Conservation (phyloP, 2,888 invertebrate genomes). For the Scrobipalpa atriplicella region DNA sequence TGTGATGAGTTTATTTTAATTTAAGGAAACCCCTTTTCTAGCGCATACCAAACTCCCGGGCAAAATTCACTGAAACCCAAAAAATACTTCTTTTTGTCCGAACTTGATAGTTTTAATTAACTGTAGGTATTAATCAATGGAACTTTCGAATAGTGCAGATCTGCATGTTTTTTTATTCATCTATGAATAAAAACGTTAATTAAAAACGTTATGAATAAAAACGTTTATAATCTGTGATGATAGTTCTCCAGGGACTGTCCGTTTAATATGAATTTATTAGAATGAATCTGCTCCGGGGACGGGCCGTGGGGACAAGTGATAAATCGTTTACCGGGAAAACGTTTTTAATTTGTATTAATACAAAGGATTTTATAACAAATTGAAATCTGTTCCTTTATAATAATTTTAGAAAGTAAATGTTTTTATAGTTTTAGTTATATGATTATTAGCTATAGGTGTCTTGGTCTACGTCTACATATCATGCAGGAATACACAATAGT, state of each 20-base stretch:
- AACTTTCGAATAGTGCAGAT: background rate
- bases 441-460: background rate
- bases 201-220: slow-evolving; percentile 8
- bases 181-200: slow-evolving; percentile 7
- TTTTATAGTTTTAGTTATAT: background rate
- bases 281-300: slow-evolving; percentile 9
- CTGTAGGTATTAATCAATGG: no score
- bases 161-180: no score
- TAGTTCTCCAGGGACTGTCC: background rate
- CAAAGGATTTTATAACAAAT: background rate
- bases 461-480: no score
- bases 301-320: background rate
- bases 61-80: no score
- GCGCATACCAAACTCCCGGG: no score
- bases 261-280: slow-evolving; percentile 21
- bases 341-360: slow-evolving; percentile 12
- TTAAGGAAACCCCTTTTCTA: no score
- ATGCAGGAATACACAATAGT: no score
- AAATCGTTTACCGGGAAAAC: background rate
- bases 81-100: no score
- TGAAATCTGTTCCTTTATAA: background rate
- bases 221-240: slow-evolving; percentile 12
- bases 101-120: no score
- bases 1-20: no score
- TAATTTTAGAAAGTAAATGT: background rate